Evolutionary conservation across 2,888 invertebrate genomes (phyloP), one percentile per base, ranked within the genome.

Genomic region (Asteroscopus sphinx): DNA sequence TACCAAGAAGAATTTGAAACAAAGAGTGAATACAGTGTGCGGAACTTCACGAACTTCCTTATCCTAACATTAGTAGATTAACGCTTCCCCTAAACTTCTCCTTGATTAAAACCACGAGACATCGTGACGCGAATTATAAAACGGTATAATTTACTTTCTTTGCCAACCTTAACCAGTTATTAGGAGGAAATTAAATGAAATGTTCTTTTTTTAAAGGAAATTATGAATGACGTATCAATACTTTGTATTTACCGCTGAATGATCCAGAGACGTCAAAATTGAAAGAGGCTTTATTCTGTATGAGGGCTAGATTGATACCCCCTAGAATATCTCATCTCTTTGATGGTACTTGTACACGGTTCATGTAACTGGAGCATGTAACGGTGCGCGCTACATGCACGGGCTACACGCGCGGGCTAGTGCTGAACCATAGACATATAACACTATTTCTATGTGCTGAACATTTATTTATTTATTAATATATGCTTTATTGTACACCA

Each of bases 41-140:
- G 33, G 17, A 17, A 21, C 26, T 55, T 56, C 13, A 17, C 42
- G 15, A 69, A 76, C 49, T 76, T 51, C 42, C 78, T 73, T 77
- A 82, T 78, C 71, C 84, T 66, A 81, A 83, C 82, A 85, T 87
- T 84, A 86, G 82, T 79, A 86, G 84, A 87, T 88, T 89, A 87
- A 80, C 82, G 78, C 68, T 72, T 61, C 62, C 69, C 79, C 58
- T 62, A 81, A 88, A 90, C 77, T 88, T 89, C 66, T 71, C 77
- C 76, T 79, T 85, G 85, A 87, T 86, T 86, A 85, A 86, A 85
- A 83, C 84, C 87, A 72, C 84, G 73, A 77, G 75, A 73, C 71
- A 76, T 60, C 82, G 84, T 83, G 85, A 82, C 80, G 71, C 79
- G 85, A 87, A 85, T 87, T 83, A 81, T 81, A 76, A 81, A 74